Evolutionary conservation across 2,888 invertebrate genomes (phyloP).

Genomic region (Eucriotettix oculatus): DNA sequence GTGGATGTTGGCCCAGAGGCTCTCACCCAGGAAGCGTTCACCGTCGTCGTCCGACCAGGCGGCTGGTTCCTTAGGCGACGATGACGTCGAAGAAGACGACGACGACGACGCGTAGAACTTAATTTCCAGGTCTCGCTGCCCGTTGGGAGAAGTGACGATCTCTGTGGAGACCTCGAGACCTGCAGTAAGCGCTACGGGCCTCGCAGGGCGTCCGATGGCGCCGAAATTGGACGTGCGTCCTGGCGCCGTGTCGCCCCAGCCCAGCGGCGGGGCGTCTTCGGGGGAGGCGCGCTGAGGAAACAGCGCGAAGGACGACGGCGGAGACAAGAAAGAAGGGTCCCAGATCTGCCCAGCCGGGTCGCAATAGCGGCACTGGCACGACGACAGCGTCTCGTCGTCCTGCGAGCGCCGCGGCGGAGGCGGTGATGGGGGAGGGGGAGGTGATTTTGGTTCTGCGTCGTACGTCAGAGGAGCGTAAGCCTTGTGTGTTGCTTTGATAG

Average conservation of each 20-base stretch:
- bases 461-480: slow-evolving; percentile 30
- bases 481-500: slow-evolving; percentile 24
- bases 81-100: slow-evolving; percentile 16
- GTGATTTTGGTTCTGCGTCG: slow-evolving; percentile 20
- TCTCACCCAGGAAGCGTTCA: background rate
- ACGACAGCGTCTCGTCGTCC: background rate
- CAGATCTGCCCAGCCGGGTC: slow-evolving; percentile 59
- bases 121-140: slow-evolving; percentile 62
- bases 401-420: background rate
- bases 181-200: background rate
- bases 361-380: slow-evolving; percentile 57
- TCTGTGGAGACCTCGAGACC: slow-evolving; percentile 53
- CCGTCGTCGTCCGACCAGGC: background rate
- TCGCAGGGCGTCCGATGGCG: background rate
- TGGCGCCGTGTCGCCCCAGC: slow-evolving; percentile 23
- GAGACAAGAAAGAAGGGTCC: slow-evolving; percentile 47
- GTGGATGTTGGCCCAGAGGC: background rate
- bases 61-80: background rate
- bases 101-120: slow-evolving; percentile 54
- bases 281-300: slow-evolving; percentile 17
- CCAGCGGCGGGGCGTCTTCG: background rate
- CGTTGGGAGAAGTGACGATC: slow-evolving; percentile 60
- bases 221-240: slow-evolving; percentile 12
- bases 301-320: slow-evolving; percentile 34
- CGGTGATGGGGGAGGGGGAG: background rate